Percentiles rank a stretch among this genome's conserved stretches.
phyloP scores from a whole-genome alignment of 2,113 vertebrate genomes.

The Phalacrocorax brasilianus region DNA sequence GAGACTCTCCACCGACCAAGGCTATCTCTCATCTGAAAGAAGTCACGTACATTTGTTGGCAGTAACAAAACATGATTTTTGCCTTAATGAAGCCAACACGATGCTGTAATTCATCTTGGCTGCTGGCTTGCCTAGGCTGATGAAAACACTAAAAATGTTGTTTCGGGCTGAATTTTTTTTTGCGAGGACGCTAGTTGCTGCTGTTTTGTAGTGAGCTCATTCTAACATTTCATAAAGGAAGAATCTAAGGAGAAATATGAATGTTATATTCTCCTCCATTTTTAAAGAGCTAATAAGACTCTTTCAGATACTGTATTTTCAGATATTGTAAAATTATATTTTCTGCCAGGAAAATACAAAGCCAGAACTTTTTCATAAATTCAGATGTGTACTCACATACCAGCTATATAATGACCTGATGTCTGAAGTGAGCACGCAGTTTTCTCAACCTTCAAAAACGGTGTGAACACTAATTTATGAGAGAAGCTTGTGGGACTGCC shows the following conservation, averaged over 20 bases:
- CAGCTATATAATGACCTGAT: neutral
- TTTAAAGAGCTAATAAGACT: neutral
- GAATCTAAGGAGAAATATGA: neutral
- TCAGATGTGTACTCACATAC: neutral
- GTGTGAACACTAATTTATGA: neutral
- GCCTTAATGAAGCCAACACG: neutral
- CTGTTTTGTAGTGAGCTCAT: neutral
- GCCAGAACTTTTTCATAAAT: neutral
- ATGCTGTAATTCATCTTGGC: neutral
- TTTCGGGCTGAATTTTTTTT: neutral
- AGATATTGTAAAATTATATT: neutral
- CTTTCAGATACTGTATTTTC: neutral
- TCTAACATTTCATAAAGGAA: neutral
- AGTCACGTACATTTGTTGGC: neutral
- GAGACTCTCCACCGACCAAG: neutral
- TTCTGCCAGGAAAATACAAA: neutral
- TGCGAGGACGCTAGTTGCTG: neutral
- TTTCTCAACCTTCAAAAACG: neutral
- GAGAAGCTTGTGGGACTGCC: neutral
- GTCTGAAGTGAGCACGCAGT: rapidly evolving
- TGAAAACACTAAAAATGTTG: neutral
- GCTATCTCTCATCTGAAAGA: neutral
- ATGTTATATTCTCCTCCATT: neutral
- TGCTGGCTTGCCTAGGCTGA: neutral
- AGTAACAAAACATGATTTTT: neutral